Conservation (phyloP, 1,140 invertebrate genomes). For the Drosophila nigromelanica region DNA sequence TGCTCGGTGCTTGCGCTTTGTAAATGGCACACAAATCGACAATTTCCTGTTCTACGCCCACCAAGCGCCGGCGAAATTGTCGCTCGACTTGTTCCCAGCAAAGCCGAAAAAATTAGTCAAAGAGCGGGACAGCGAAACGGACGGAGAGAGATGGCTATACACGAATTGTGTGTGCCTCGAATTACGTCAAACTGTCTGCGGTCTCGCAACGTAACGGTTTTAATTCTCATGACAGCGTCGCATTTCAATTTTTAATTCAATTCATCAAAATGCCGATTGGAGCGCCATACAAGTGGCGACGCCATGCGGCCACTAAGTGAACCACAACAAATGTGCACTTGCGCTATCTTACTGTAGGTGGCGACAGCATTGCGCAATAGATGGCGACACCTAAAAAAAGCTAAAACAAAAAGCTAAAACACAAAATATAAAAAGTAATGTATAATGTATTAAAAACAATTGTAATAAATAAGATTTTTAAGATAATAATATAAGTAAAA, state of each 20-base stretch:
- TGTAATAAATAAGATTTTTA: no score
- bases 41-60: slow-evolving; percentile 61
- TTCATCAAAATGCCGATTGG: slow-evolving; percentile 3
- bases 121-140: background rate
- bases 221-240: background rate
- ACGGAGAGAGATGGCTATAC: background rate
- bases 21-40: slow-evolving; percentile 60
- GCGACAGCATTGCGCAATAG: background rate
- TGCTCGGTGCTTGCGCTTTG: slow-evolving; percentile 30
- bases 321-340: background rate
- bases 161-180: background rate
- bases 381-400: background rate
- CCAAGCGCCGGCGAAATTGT: slow-evolving; percentile 36
- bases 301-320: background rate
- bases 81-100: slow-evolving; percentile 26
- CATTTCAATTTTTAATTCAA: slow-evolving; percentile 9
- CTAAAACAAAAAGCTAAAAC: no score
- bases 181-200: slow-evolving; percentile 21
- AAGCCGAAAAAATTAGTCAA: slow-evolving; percentile 32
- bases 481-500: no score
- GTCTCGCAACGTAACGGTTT: slow-evolving; percentile 2
- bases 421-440: no score
- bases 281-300: slow-evolving; percentile 1
- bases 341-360: background rate
- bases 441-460: no score